These are phyloP conservation scores for Platycnemis pennipes DNA, from an alignment of 2,888 invertebrate species.

Conservation along the genomic window DNA sequence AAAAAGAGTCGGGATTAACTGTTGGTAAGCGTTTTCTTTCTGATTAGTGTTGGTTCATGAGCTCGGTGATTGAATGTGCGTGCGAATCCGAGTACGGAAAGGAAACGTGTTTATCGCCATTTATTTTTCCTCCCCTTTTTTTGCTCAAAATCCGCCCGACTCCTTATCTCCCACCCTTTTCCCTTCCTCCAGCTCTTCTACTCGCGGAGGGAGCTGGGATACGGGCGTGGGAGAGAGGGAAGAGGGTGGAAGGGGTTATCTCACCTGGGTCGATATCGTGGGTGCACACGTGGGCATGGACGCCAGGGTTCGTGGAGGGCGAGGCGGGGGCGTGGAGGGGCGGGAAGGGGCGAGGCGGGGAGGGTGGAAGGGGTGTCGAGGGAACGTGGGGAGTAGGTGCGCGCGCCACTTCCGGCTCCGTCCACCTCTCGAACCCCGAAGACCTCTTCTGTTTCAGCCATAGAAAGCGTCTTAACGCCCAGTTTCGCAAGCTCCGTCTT, in stretches of 20 bases:
- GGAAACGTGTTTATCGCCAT: conserved; percentile 14
- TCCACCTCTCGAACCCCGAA: not conserved
- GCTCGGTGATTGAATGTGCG: not conserved
- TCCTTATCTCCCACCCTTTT: not conserved
- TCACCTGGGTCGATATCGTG: conserved; percentile 22
- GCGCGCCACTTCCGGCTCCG: conserved; percentile 22
- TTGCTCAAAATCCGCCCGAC: not conserved
- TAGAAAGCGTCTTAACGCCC: not conserved
- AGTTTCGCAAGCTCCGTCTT: not conserved
- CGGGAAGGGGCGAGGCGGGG: not conserved
- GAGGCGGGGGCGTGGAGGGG: not conserved
- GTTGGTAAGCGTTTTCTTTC: no score
- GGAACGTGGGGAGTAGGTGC: not conserved
- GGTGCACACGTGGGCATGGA: conserved; percentile 24
- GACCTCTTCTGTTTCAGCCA: not conserved
- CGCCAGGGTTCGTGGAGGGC: not conserved
- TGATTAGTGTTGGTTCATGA: no score
- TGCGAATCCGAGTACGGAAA: not conserved
- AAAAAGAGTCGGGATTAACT: no score
- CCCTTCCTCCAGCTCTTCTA: not conserved
- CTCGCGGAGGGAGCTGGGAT: not conserved
- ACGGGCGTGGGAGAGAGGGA: not conserved
- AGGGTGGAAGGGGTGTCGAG: not conserved
- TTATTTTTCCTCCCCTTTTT: not conserved
- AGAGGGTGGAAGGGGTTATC: not conserved